A percentile compares a stretch with the other conserved stretches of the same genome.
Conservation (phyloP, 2,888 invertebrate genomes). For the Cryptocheilus praepositus region DNA sequence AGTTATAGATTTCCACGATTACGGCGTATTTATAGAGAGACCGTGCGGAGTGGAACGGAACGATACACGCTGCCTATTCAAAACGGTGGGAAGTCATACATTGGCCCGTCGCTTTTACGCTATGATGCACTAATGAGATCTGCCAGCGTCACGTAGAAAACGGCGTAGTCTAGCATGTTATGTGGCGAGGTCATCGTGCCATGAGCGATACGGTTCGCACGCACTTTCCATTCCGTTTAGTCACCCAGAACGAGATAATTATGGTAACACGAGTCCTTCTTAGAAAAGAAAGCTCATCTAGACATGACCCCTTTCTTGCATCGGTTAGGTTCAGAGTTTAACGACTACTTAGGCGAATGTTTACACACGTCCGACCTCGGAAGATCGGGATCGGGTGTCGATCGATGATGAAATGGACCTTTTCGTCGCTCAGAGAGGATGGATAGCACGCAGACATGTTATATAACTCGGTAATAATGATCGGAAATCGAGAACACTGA, state of each 20-base stretch:
- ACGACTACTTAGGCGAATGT: too few relatives aligned
- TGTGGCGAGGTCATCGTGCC: slow-evolving; percentile 44
- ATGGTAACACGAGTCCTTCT: slow-evolving; percentile 44
- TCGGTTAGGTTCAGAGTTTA: too few relatives aligned
- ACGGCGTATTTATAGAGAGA: too few relatives aligned
- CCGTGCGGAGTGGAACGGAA: too few relatives aligned
- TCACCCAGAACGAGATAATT: slow-evolving; percentile 54
- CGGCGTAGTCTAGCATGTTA: slow-evolving; percentile 17
- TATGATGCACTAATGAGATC: slow-evolving; percentile 22
- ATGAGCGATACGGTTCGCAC: slow-evolving; percentile 46
- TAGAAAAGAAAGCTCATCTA: slow-evolving; percentile 41
- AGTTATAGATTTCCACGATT: too few relatives aligned
- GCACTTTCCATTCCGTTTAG: slow-evolving; percentile 49
- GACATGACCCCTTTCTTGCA: slow-evolving; percentile 22
- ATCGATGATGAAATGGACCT: too few relatives aligned
- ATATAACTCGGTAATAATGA: too few relatives aligned
- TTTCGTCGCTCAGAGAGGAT: too few relatives aligned
- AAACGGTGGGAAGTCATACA: slow-evolving; percentile 8
- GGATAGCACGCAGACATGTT: too few relatives aligned
- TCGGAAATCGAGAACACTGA: too few relatives aligned
- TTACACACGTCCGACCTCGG: too few relatives aligned
- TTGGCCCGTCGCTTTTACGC: slow-evolving; percentile 11
- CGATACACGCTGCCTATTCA: neutral
- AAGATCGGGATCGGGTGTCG: too few relatives aligned
- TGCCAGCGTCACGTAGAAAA: slow-evolving; percentile 7